Base-by-base conservation (phyloP, 2,797 vertebrate genomes). In the Chiroxiphia lanceolata region DNA sequence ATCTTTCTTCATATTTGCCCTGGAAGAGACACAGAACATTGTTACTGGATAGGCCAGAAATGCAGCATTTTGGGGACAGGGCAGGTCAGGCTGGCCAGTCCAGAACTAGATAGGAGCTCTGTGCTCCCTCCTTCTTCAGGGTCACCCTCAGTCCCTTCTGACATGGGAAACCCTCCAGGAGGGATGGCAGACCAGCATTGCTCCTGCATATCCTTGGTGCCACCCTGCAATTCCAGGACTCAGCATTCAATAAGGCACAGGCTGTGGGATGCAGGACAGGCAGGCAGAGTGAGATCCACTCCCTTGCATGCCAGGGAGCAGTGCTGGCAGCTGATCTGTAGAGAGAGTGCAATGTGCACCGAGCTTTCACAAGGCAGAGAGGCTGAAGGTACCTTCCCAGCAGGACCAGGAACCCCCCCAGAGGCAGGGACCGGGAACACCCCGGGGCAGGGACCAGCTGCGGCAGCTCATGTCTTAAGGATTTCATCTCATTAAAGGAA, bases 1-100 rank as follows among this genome's bases (percentile, higher is more conserved):
- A 98, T 83, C 91, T 98, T 95, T 98, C 98, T 85, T 99, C 98
- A 15, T 98, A 98, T 95, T 98, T 98, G 88, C 97, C 98, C 98
- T 98, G 97, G 75, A 91, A 92, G 76, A 96, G 86, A 69, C 7
- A 31, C 53, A 25, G 78, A 50, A 70, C 15, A 17, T 9, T 57
- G 36, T 63, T 50, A 76, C 0, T 15, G 23, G 20, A 42, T 18
- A 23, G 50, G 45, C 36, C 38, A 64, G 59, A 71, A 60, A 1
- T 13, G 72, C 12, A 0, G 0, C 0, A 0, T 54, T 78, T 34
- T 53, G 42, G 56, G 27, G 4, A 53, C 3, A 3, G 6, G 31
- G 34, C 21, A 75, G 51, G 20, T 45, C 50, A 53, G 64, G 44
- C 42, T 34, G 47, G n/a, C 38, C 61, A 85, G 51, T 21, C 11